Conservation (phyloP, 2,888 invertebrate genomes). For the Protonemura montana region DNA sequence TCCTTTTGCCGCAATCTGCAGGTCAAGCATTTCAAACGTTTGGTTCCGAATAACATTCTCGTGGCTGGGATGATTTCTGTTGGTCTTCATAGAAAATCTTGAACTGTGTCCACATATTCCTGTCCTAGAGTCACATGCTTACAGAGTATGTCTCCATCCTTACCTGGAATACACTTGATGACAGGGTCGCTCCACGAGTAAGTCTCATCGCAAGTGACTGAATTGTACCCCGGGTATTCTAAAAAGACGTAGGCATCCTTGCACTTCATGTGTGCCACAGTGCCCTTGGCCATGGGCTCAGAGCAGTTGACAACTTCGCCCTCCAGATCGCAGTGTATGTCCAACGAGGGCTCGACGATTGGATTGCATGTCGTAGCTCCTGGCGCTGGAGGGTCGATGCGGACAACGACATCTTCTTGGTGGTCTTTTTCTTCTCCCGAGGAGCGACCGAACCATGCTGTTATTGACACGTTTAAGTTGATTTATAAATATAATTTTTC, state of each 20-base stretch:
- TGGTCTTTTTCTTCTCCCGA: background rate
- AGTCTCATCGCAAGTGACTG: background rate
- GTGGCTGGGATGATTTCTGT: too few relatives aligned
- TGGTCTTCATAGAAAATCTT: too few relatives aligned
- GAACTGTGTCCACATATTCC: too few relatives aligned
- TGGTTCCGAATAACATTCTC: too few relatives aligned
- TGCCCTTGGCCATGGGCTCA: background rate
- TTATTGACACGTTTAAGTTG: too few relatives aligned
- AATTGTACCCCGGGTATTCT: background rate
- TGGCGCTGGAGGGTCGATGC: background rate
- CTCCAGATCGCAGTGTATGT: slow-evolving; percentile 12
- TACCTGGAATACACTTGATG: slow-evolving; percentile 27
- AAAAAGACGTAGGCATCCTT: background rate
- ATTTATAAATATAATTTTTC: too few relatives aligned
- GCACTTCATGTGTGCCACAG: slow-evolving; percentile 21
- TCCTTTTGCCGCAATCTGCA: slow-evolving; percentile 15
- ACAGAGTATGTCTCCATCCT: too few relatives aligned
- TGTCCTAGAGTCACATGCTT: too few relatives aligned
- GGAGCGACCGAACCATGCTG: background rate
- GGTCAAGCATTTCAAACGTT: background rate
- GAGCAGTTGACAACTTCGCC: slow-evolving; percentile 8
- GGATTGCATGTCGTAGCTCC: background rate
- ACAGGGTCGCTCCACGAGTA: background rate
- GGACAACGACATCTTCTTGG: background rate
- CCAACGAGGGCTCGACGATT: slow-evolving; percentile 5